phyloP scores from a whole-genome alignment of 2,888 invertebrate species.

The Thymelicus acteon region DNA sequence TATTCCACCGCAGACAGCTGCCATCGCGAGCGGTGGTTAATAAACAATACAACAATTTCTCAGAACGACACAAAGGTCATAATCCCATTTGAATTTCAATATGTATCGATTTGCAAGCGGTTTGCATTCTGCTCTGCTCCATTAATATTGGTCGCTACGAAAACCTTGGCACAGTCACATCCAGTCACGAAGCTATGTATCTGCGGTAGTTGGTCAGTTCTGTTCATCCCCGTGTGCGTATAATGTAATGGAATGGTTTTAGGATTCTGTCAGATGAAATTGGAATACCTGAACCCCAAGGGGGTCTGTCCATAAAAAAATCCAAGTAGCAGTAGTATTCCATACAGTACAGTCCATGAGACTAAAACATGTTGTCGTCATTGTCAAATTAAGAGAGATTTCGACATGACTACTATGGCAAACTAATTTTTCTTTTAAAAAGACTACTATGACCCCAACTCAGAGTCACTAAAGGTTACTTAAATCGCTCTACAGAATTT shows the following conservation, averaged over 20 bases:
- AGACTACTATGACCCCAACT: no score
- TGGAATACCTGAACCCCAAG: no score
- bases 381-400: no score
- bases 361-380: no score
- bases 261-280: no score
- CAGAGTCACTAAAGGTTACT: no score
- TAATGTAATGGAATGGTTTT: neutral
- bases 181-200: conserved; percentile 33
- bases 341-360: no score
- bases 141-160: conserved; percentile 21
- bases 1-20: neutral
- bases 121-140: conserved; percentile 35
- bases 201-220: conserved; percentile 15
- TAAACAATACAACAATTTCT: conserved; percentile 29
- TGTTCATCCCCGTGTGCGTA: conserved; percentile 8
- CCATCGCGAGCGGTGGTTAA: neutral
- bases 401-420: no score
- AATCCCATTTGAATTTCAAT: conserved; percentile 36
- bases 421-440: no score
- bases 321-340: no score
- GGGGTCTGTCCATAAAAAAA: no score
- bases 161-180: conserved; percentile 36
- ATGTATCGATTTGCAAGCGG: conserved; percentile 12
- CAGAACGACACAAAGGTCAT: conserved; percentile 30
- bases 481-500: no score